Percentiles rank a stretch among this genome's conserved stretches.
Evolutionary conservation across 1,140 invertebrate genomes (phyloP).

Genomic region (Spodoptera litura): DNA sequence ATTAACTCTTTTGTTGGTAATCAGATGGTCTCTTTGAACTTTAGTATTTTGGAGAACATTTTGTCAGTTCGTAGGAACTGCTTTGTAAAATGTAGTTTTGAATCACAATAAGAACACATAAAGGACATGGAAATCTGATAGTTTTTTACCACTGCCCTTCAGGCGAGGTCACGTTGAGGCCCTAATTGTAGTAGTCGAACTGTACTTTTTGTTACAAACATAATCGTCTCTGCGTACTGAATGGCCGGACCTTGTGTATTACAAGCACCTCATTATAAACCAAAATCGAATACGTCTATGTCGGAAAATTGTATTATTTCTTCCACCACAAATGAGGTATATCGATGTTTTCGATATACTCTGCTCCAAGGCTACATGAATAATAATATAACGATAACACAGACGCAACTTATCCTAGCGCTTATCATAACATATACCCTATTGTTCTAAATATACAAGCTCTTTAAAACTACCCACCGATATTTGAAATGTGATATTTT

Average conservation of each 20-base stretch:
- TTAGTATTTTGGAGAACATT: no score
- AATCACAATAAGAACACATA: not conserved
- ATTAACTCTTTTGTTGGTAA: not conserved
- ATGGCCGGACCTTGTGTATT: not conserved
- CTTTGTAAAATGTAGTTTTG: no score
- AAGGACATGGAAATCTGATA: constrained; percentile 6
- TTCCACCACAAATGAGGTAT: no score
- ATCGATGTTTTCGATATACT: not conserved
- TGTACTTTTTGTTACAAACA: not conserved
- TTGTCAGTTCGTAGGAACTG: no score
- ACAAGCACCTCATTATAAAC: no score
- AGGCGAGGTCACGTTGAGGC: constrained; percentile 16
- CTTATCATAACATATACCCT: not conserved
- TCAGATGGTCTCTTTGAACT: no score
- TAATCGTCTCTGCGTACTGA: not conserved
- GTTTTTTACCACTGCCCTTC: constrained; percentile 21
- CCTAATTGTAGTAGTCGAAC: constrained; percentile 4
- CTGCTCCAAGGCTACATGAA: not conserved
- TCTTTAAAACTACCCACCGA: not conserved
- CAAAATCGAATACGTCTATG: no score
- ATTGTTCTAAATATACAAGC: constrained; percentile 4
- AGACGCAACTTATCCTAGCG: not conserved
- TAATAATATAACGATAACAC: not conserved
- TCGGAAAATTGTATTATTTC: no score
- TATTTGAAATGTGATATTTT: constrained; percentile 6